These are phyloP conservation scores for Chrysocyon brachyurus DNA, from an alignment of 2,797 vertebrate species.

Conservation along the genomic window DNA sequence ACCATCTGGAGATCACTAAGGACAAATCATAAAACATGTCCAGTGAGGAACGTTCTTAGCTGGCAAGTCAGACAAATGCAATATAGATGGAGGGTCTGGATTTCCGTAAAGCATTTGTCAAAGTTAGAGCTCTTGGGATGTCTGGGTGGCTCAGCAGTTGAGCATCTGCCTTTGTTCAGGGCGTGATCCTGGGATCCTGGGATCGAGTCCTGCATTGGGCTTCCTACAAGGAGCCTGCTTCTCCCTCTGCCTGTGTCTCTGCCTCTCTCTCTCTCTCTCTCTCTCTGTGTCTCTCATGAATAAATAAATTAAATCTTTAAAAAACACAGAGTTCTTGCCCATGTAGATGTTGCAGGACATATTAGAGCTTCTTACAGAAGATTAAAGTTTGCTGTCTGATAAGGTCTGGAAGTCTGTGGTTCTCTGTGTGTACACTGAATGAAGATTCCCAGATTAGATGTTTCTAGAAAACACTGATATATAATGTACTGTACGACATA, in stretches of 20 bases:
- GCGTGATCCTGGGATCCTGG: no score
- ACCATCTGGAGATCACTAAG: neutral
- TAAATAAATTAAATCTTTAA: no score
- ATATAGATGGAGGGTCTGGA: neutral
- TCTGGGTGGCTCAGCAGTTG: no score
- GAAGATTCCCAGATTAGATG: neutral
- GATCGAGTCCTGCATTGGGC: no score
- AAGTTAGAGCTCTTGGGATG: neutral
- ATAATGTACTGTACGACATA: neutral
- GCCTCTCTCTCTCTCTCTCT: no score
- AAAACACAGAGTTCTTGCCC: neutral
- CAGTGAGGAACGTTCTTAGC: neutral
- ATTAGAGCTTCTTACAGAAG: neutral
- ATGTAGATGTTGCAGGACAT: neutral
- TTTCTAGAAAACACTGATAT: slow-evolving; percentile 18
- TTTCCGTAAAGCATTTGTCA: neutral
- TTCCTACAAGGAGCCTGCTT: no score
- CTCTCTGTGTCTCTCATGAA: no score
- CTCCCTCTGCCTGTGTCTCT: no score
- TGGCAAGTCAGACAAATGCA: neutral
- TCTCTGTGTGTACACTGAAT: neutral
- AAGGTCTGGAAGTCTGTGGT: neutral
- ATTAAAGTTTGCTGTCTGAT: neutral
- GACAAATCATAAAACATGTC: neutral
- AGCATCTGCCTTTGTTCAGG: no score